Percentiles rank a stretch among this genome's conserved stretches.
These are phyloP conservation scores for Dermatemys mawii DNA, from an alignment of 2,113 vertebrate genomes.

Conservation along the genomic window DNA sequence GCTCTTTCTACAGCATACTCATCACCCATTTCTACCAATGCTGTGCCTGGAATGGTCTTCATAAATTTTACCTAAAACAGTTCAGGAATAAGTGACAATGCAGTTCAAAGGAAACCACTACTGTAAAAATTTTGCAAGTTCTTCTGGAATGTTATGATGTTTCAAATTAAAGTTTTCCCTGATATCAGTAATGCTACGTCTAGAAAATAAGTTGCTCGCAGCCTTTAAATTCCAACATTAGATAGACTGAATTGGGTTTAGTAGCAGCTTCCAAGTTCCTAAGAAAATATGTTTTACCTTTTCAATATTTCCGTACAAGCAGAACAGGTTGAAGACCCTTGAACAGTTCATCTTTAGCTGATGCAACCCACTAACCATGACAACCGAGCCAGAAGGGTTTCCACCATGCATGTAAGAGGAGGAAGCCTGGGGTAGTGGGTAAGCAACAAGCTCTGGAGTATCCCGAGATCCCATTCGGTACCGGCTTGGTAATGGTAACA, in stretches of 20 bases:
- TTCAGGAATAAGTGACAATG: not conserved
- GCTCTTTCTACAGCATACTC: constrained; percentile 97
- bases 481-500: constrained; percentile 92
- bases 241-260: not conserved
- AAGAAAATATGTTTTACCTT: constrained; percentile 82
- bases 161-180: not conserved
- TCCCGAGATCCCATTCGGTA: constrained; percentile 91
- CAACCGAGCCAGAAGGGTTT: constrained; percentile 89
- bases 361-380: constrained; percentile 97
- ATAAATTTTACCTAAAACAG: constrained; percentile 92
- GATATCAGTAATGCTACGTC: not conserved
- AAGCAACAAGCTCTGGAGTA: constrained; percentile 94
- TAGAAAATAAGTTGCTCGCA: not conserved
- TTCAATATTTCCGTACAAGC: constrained; percentile 97
- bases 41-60: constrained; percentile 97
- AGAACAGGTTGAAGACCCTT: constrained; percentile 97
- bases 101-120: not conserved
- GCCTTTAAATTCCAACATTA: not conserved
- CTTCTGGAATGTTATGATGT: not conserved
- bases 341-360: constrained; percentile 97
- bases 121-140: not conserved
- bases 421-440: constrained; percentile 91
- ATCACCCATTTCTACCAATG: constrained; percentile 97
- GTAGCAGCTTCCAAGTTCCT: not conserved
- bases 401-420: constrained; percentile 91